phyloP scores from a whole-genome alignment of 2,113 vertebrate species.

The Paracyprichromis sp. region DNA sequence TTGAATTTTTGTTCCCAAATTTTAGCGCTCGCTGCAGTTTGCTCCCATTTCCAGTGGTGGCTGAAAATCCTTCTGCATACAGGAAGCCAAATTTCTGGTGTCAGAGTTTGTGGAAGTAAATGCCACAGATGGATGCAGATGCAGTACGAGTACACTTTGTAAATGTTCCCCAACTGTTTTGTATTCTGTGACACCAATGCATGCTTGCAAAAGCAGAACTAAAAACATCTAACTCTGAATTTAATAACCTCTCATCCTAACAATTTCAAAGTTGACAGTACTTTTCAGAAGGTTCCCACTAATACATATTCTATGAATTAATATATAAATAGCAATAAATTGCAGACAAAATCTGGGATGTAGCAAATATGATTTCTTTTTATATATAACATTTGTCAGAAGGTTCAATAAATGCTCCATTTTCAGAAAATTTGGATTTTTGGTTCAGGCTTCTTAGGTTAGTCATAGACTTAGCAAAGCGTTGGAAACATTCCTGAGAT shows the following conservation, averaged over 20 bases:
- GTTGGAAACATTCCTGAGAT: neutral
- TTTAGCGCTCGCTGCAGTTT: neutral
- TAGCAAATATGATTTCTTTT: neutral
- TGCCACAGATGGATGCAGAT: neutral
- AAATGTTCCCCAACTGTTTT: neutral
- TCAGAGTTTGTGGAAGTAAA: neutral
- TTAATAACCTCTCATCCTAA: neutral
- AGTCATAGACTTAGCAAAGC: neutral
- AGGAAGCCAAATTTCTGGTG: neutral
- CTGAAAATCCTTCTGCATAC: neutral
- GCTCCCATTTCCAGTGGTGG: neutral
- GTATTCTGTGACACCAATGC: neutral
- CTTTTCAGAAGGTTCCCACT: neutral
- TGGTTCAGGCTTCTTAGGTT: neutral
- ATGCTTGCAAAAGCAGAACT: neutral
- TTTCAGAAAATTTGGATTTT: neutral
- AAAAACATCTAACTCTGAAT: neutral
- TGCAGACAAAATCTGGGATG: neutral
- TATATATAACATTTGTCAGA: neutral
- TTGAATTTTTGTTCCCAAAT: neutral
- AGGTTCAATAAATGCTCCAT: neutral
- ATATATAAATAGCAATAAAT: neutral
- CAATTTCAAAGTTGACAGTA: neutral
- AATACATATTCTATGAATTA: neutral
- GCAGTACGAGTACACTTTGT: neutral